Evolutionary conservation across 1,140 invertebrate genomes (phyloP), one percentile per base, ranked within the genome.

Genomic region (Bactericera cockerelli): DNA sequence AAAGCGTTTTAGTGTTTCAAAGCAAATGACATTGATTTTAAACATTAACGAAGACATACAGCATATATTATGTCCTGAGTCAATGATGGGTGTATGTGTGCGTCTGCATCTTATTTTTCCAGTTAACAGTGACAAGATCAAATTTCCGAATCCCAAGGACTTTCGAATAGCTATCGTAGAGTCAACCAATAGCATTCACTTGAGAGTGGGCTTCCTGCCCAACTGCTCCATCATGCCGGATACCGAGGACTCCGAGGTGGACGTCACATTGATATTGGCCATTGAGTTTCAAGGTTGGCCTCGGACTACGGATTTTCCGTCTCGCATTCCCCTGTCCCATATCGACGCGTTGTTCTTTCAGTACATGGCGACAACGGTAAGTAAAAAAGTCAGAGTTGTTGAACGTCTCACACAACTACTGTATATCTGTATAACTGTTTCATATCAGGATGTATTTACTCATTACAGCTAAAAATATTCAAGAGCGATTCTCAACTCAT

Each of bases 101-200:
- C n/a, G n/a, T n/a, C n/a, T n/a, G n/a, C n/a, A n/a, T n/a, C n/a
- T n/a, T n/a, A n/a, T n/a, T n/a, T n/a, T 58, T 39, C 39, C 60
- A 71, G 69, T 65, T 69, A 75, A 74, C 6, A 68, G 68, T 49
- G 63, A 70, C 11, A 69, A 68, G 55, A 64, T 64, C 21, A 65
- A 69, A 24, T 74, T 75, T 57, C 72, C 76, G 0, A 73, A 77
- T 57, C 72, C 75, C 0, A 65, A 72, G 24, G 79, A 82, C 62
- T 78, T 80, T 65, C 74, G 80, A 0, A 71, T 84, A 26, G 81
- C 79, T 0, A 78, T 83, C 55, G 80, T 83, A 3, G 81, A 83
- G 60, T 81, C 81, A 16, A 71, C 72, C 11, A 68, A 70, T 19
- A 76, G 76, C 14, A 74, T 78, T 36, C 66, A 75, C 14, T 62